Conservation (phyloP, 2,113 vertebrate genomes). For the Hiodon alosoides region DNA sequence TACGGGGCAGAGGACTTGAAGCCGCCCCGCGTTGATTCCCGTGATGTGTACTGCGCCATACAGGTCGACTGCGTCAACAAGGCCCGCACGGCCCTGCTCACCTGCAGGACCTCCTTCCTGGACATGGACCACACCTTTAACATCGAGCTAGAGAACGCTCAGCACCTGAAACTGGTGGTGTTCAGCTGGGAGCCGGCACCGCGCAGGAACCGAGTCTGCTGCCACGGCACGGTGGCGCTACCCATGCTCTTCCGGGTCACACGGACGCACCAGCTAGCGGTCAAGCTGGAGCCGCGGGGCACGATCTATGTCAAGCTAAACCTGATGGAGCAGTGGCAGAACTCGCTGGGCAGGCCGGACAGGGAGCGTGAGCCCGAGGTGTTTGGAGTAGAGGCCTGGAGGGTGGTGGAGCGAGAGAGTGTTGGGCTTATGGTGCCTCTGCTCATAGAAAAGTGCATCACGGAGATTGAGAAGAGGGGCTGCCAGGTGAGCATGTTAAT, state of each 20-base stretch:
- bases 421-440: slow-evolving; percentile 82
- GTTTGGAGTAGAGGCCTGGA: slow-evolving; percentile 84
- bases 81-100: slow-evolving; percentile 90
- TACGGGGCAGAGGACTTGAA: slow-evolving; percentile 96
- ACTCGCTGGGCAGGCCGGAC: slow-evolving; percentile 74
- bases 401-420: slow-evolving; percentile 87
- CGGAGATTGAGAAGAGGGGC: slow-evolving; percentile 93
- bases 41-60: slow-evolving; percentile 95
- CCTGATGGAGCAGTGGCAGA: slow-evolving; percentile 93
- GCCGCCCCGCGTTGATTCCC: slow-evolving; percentile 84
- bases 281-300: slow-evolving; percentile 89
- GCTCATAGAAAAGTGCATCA: slow-evolving; percentile 86
- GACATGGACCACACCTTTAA: slow-evolving; percentile 99
- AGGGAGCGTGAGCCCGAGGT: slow-evolving; percentile 69
- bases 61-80: slow-evolving; percentile 96
- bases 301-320: slow-evolving; percentile 93
- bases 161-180: slow-evolving; percentile 92
- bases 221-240: slow-evolving; percentile 86
- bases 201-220: slow-evolving; percentile 81
- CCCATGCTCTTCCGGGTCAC: slow-evolving; percentile 87
- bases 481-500: slow-evolving; percentile 77
- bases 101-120: slow-evolving; percentile 83
- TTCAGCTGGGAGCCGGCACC: slow-evolving; percentile 96
- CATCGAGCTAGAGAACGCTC: slow-evolving; percentile 94
- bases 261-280: slow-evolving; percentile 82